Evolutionary conservation across 2,113 vertebrate genomes (phyloP).

Genomic region (Morone chrysops): DNA sequence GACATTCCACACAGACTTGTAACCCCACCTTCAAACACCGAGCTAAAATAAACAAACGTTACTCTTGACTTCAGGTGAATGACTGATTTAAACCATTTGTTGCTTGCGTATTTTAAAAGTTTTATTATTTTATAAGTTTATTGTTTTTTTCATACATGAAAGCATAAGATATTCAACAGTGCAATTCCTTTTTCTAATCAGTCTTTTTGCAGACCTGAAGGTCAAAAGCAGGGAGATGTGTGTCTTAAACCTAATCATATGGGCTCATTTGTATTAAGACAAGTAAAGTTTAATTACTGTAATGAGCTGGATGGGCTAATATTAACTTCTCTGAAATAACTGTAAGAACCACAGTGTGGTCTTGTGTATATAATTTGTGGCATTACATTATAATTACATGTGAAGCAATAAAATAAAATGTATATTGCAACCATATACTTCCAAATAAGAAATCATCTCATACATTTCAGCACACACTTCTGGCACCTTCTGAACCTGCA

Average conservation of each 20-base stretch:
- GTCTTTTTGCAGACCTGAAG: slow-evolving; percentile 33
- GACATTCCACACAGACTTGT: slow-evolving; percentile 82
- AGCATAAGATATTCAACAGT: slow-evolving; percentile 53
- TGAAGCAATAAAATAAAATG: neutral
- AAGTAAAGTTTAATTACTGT: neutral
- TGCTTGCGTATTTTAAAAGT: slow-evolving; percentile 42
- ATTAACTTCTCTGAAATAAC: neutral
- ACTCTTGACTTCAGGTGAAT: slow-evolving; percentile 79
- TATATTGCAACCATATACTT: neutral
- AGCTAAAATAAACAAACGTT: slow-evolving; percentile 80
- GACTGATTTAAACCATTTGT: slow-evolving; percentile 64
- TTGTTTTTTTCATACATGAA: slow-evolving; percentile 58
- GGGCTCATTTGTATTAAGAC: neutral
- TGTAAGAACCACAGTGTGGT: neutral
- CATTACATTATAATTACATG: neutral
- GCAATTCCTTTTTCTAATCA: slow-evolving; percentile 34
- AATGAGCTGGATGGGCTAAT: neutral
- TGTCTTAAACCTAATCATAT: neutral
- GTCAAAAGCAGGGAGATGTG: slow-evolving; percentile 35
- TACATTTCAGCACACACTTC: neutral
- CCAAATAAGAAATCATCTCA: neutral
- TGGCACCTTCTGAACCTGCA: too few species aligned
- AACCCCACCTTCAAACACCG: slow-evolving; percentile 67
- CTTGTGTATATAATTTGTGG: neutral
- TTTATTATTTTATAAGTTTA: slow-evolving; percentile 60